Conservation (phyloP, 2,888 invertebrate genomes). For the Tanypteryx hageni region DNA sequence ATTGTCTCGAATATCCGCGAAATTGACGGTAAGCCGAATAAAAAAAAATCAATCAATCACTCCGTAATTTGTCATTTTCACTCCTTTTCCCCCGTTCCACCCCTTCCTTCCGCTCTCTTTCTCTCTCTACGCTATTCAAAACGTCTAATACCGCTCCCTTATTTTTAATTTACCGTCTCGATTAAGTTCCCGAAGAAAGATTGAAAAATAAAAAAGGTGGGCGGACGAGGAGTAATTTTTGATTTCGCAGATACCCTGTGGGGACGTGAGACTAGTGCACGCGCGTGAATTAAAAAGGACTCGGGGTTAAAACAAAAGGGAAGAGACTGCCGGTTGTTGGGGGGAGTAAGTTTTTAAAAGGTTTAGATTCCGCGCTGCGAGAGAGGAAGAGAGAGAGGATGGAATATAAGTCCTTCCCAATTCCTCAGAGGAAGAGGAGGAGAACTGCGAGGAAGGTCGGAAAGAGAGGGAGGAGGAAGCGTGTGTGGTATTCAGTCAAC, state of each 20-base stretch:
- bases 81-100: not conserved
- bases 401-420: not conserved
- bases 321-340: not conserved
- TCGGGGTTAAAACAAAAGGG: constrained; percentile 54
- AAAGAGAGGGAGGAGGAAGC: not conserved
- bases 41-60: constrained; percentile 61
- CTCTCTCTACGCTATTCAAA: constrained; percentile 42
- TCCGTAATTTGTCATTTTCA: constrained; percentile 60
- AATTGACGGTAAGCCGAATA: constrained; percentile 46
- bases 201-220: constrained; percentile 23
- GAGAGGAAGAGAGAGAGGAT: not conserved
- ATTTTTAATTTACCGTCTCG: constrained; percentile 62
- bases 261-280: constrained; percentile 43
- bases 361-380: not conserved
- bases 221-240: constrained; percentile 53
- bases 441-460: not conserved
- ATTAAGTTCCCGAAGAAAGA: constrained; percentile 60
- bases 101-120: no score
- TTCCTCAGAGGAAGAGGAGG: not conserved
- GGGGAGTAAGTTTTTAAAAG: not conserved
- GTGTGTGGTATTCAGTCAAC: no score
- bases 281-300: constrained; percentile 58
- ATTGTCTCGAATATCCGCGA: constrained; percentile 5
- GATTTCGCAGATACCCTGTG: constrained; percentile 39
- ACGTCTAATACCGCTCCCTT: constrained; percentile 43